Percentiles rank a stretch among this genome's conserved stretches.
These are phyloP conservation scores for Ptychochromis oligacanthus DNA, from an alignment of 2,113 vertebrate species.

Conservation along the genomic window DNA sequence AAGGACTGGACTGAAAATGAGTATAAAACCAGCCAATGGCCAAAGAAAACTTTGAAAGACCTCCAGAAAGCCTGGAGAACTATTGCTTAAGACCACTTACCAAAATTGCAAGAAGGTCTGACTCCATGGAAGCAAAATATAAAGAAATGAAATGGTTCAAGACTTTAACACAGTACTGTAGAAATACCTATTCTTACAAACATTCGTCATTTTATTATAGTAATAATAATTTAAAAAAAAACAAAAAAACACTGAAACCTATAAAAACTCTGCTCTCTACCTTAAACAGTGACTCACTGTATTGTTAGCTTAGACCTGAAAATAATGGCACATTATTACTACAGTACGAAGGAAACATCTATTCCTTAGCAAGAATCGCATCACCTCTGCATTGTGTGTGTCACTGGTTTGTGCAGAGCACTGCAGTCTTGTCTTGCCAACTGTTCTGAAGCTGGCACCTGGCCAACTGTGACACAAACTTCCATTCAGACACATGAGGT, in stretches of 20 bases:
- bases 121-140: background rate
- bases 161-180: background rate
- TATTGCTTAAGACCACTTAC: too few relatives aligned
- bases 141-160: background rate
- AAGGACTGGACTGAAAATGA: background rate
- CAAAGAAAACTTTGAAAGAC: background rate
- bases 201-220: background rate
- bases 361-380: slow-evolving; percentile 27
- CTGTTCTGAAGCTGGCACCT: slow-evolving; percentile 54
- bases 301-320: slow-evolving; percentile 13
- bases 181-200: background rate
- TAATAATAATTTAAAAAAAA: background rate
- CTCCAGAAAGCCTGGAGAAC: background rate
- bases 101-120: background rate
- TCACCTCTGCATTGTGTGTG: slow-evolving; percentile 42
- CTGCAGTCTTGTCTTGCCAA: slow-evolving; percentile 59
- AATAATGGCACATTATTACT: slow-evolving; percentile 29
- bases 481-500: slow-evolving; percentile 52
- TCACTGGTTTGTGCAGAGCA: slow-evolving; percentile 42
- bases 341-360: slow-evolving; percentile 3
- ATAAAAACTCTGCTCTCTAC: background rate
- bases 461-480: slow-evolving; percentile 66
- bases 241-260: background rate
- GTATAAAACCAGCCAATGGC: background rate
- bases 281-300: background rate